Evolutionary conservation across 2,113 vertebrate genomes (phyloP), one percentile per base, ranked within the genome.

Genomic region (Phocoena phocoena): DNA sequence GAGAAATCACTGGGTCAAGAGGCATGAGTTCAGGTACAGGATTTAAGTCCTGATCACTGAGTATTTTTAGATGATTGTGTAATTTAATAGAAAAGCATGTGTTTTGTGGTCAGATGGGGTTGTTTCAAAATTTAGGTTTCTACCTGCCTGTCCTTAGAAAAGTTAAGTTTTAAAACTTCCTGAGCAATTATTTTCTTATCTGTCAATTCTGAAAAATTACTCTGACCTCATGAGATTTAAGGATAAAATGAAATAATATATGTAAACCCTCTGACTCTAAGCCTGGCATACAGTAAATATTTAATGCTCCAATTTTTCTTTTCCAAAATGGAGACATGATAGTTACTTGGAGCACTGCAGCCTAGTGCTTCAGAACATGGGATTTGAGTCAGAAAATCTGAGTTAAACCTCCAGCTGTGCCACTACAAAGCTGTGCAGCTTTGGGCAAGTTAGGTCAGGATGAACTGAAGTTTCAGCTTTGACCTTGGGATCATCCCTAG

Each of bases 171-270:
- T 67, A 63, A 92, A 60, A 67, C 6, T 84, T 88, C n/a, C 26
- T 81, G 20, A 47, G 63, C 28, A 70, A 74, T 76, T 87, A 63
- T 95, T 79, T 95, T 14, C 36, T 87, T 85, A 68, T n/a, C 41
- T 70, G 5, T 81, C 90, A 88, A 87, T 88, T 73, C 41, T 95
- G 33, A n/a, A 82, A 93, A 89, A 79, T 92, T 92, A 79, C 1
- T 8, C 33, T 26, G 38, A 67, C 53, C 6, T 91, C 6, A 44
- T 95, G 36, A 60, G 33, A 73, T 87, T 82, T 88, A 86, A 95
- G 13, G 44, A 41, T 62, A 93, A 76, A 93, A 88, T 83, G 44
- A 71, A 92, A 85, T 38, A 76, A 93, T 50, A 10, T 36, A 73
- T 20, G 47, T 67, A 68, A 93, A 71, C 4, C 17, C 31, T 86